Evolutionary conservation across 2,888 invertebrate species (phyloP), one percentile per base, ranked within the genome.

Genomic region (Acleris sparsana): DNA sequence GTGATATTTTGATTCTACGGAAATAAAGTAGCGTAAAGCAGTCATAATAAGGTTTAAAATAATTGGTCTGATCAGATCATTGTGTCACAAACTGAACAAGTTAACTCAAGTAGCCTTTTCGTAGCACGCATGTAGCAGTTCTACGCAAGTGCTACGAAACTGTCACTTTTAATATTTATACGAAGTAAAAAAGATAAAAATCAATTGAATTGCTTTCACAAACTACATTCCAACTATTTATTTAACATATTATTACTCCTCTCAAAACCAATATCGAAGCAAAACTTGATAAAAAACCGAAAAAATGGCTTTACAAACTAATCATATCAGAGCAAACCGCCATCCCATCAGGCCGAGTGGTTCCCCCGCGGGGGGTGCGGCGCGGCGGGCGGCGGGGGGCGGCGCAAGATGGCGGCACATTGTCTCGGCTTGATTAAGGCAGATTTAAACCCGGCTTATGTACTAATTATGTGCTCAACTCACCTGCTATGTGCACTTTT

Each of bases 401-500:
- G 69, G 69, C 67, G 49, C 74, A 68, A 69, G 63, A 61, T 70
- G 71, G 71, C 74, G 86, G 83, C 84, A 84, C 81, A 87, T 89
- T 90, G 91, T 89, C 90, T 91, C 85, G 88, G 82, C 82, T 86
- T 89, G 90, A 89, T 91, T 89, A 90, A 84, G 83, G 88, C 84
- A 80, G 85, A 86, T 87, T 86, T 84, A 84, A 75, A 85, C 71
- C 77, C 73, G 75, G 85, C 83, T 85, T 86, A 89, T 88, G 89
- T 90, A 88, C 89, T 92, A 91, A 92, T 91, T 91, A 92, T 91
- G 84, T 91, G 86, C 87, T 88, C 83, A 86, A 72, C 73, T 53
- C 43, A 53, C 52, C 72, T 75, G 72, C 73, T 75, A 73, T 68
- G 58, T 68, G 29, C 18, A 55, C 63, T 62, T 56, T 56, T 39